phyloP scores from a whole-genome alignment of 2,888 invertebrate genomes.

The Amphipoea lucens region DNA sequence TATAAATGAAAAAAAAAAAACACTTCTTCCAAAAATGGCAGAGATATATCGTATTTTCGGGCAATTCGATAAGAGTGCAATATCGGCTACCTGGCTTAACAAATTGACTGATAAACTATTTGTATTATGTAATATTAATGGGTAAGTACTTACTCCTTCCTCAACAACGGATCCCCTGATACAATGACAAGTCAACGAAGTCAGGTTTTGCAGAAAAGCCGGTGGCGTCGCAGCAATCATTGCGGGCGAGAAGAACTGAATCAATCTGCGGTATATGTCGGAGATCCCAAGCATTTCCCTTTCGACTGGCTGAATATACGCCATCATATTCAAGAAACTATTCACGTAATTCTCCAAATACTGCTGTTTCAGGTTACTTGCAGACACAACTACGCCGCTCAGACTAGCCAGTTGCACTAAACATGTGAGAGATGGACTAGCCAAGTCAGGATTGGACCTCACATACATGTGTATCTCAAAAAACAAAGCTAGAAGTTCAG shows the following conservation, averaged over 20 bases:
- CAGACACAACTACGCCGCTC: conserved; percentile 83
- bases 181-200: conserved; percentile 84
- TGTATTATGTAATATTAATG: conserved; percentile 1
- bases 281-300: conserved; percentile 86
- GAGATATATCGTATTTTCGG: not conserved
- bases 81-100: not conserved
- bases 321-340: conserved; percentile 85
- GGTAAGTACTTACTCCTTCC: conserved; percentile 82
- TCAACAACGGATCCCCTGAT: conserved; percentile 86
- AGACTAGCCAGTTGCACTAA: conserved; percentile 93
- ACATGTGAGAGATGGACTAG: conserved; percentile 95
- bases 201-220: conserved; percentile 85
- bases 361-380: conserved; percentile 82
- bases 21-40: not conserved
- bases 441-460: conserved; percentile 93
- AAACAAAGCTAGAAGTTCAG: conserved; percentile 93
- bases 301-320: conserved; percentile 84
- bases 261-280: conserved; percentile 85
- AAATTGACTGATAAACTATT: not conserved
- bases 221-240: conserved; percentile 85
- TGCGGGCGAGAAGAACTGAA: conserved; percentile 85
- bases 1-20: not conserved
- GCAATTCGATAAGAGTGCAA: not conserved
- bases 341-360: conserved; percentile 87
- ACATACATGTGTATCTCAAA: conserved; percentile 96